Conservation (phyloP, 2,113 vertebrate species). For the Prionailurus viverrinus region DNA sequence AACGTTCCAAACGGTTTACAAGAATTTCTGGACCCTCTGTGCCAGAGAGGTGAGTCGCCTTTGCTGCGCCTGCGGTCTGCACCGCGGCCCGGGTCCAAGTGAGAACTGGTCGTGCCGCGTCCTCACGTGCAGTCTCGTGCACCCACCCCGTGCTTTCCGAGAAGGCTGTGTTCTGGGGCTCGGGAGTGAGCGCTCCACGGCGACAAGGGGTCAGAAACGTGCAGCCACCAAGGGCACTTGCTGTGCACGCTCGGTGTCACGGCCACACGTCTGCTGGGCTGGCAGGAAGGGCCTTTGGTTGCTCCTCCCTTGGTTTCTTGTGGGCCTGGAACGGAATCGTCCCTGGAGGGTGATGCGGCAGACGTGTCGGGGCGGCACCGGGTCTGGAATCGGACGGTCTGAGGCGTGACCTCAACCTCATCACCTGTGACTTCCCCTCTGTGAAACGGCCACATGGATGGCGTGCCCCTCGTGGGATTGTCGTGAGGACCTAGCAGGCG, state of each 20-base stretch:
- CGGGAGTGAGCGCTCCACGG: background rate
- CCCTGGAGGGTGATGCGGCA: fast-evolving
- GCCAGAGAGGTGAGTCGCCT: slow-evolving; percentile 93
- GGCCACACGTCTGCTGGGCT: background rate
- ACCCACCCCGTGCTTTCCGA: fast-evolving
- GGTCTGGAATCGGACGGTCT: background rate
- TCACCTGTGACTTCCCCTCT: background rate
- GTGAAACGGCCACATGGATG: fast-evolving
- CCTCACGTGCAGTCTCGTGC: too few relatives aligned
- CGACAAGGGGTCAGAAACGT: fast-evolving
- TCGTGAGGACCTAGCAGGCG: background rate
- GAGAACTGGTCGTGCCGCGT: too few relatives aligned
- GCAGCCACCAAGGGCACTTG: background rate
- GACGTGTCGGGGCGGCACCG: background rate
- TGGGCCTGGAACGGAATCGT: background rate
- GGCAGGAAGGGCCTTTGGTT: background rate
- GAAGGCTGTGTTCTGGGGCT: background rate
- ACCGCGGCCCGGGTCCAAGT: background rate
- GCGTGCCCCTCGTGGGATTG: fast-evolving
- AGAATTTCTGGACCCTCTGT: slow-evolving; percentile 97
- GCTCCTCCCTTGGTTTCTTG: fast-evolving
- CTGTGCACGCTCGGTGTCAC: background rate
- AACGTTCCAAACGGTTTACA: slow-evolving; percentile 97
- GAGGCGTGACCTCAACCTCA: background rate
- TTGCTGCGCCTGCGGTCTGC: background rate